Percentiles rank a stretch among this genome's conserved stretches.
Conservation (phyloP, 2,797 vertebrate genomes). For the Lagorchestes hirsutus region DNA sequence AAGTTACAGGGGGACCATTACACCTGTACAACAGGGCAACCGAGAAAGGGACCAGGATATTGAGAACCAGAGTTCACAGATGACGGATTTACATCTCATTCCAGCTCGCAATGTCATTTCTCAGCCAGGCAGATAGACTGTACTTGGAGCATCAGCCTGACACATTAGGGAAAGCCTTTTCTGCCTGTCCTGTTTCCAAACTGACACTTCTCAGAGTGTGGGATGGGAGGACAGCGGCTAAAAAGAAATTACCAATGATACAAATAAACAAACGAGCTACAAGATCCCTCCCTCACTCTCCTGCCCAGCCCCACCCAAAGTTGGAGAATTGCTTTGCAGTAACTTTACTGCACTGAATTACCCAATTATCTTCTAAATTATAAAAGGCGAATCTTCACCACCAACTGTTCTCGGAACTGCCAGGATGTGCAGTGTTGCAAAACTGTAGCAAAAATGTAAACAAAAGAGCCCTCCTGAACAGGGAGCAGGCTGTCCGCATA, state of each 20-base stretch:
- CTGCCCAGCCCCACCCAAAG: constrained; percentile 55
- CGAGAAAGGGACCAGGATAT: no score
- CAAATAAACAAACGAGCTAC: constrained; percentile 77
- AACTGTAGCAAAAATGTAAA: constrained; percentile 88
- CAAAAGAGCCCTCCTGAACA: constrained; percentile 85
- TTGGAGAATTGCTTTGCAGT: constrained; percentile 79
- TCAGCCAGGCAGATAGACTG: neutral
- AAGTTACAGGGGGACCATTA: neutral
- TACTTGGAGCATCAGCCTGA: neutral
- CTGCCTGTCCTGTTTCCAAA: neutral
- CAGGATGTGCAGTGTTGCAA: constrained; percentile 85
- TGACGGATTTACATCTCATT: neutral
- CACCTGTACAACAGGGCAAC: neutral
- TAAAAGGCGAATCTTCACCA: constrained; percentile 87
- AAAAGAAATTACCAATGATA: constrained; percentile 16
- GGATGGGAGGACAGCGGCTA: neutral
- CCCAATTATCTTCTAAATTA: constrained; percentile 89
- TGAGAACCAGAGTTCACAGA: neutral
- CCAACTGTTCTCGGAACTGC: constrained; percentile 86
- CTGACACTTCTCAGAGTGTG: neutral
- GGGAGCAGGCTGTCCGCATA: constrained; percentile 84
- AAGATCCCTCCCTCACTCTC: constrained; percentile 59
- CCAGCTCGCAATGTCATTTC: rapidly evolving
- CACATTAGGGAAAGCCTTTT: neutral
- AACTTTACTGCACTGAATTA: constrained; percentile 84